These are phyloP conservation scores for Sebastes diploproa DNA, from an alignment of 2,797 vertebrate genomes.

Conservation along the genomic window DNA sequence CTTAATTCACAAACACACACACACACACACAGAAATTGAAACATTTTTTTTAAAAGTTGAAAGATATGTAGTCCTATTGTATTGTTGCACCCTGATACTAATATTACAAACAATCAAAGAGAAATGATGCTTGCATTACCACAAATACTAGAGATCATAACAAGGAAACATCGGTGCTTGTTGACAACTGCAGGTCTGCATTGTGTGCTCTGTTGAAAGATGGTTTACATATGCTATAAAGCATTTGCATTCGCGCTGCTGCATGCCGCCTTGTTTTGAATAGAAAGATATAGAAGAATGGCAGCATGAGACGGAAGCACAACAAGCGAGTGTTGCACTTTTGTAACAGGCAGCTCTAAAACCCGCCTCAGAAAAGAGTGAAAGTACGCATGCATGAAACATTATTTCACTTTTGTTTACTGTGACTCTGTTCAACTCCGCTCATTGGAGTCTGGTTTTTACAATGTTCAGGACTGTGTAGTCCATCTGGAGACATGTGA, in stretches of 20 bases:
- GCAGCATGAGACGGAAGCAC: not conserved
- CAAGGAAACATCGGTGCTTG: not conserved
- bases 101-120: not conserved
- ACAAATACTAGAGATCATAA: not conserved
- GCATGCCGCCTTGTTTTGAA: not conserved
- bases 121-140: not conserved
- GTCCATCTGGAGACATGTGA: not conserved
- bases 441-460: too few relatives aligned
- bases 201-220: not conserved
- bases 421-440: too few relatives aligned
- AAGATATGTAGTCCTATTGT: not conserved
- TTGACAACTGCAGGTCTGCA: not conserved
- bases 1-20: conserved; percentile 66
- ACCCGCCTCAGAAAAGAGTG: not conserved
- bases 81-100: not conserved
- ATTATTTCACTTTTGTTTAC: too few relatives aligned
- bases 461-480: too few relatives aligned
- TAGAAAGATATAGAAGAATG: not conserved
- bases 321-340: too few relatives aligned
- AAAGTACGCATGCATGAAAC: too few relatives aligned
- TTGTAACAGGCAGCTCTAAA: not conserved
- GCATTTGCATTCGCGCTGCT: not conserved
- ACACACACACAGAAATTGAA: not conserved
- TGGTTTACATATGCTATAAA: not conserved
- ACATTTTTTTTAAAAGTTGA: not conserved